Base-by-base conservation (phyloP, 2,888 invertebrate genomes). In the Zaprionus lineosus region DNA sequence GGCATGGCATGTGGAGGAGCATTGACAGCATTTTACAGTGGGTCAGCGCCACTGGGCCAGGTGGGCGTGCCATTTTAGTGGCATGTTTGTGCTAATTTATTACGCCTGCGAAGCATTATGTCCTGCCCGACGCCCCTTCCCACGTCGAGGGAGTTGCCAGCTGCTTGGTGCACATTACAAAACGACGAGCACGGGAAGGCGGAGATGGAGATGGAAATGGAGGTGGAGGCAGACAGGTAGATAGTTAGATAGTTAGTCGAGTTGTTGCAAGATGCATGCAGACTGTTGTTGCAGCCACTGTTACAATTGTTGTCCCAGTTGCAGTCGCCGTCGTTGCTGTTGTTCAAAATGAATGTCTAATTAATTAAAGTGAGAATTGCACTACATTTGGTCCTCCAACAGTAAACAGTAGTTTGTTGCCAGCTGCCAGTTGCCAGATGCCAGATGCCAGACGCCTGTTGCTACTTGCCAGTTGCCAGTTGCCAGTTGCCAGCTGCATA, bases 11-110 rank as follows among this genome's bases (percentile, higher is more conserved):
- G 60, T 57, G 62, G 61, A 68, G 74, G 61, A 71, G 82, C 78
- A 82, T 78, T 72, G 83, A 84, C 75, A 82, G 83, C 82, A 84
- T 64, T 84, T 82, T 74, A 68, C 67, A 65, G 65, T 44, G 70
- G 66, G 58, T 60, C 74, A 65, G 48, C 39, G 56, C 55, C 57
- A 46, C 24, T 48, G 67, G 53, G 34, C 51, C 52, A 57, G 58
- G 51, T 62, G 67, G 71, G 77, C 70, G 71, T 68, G 82, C 62
- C 84, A 82, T 82, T 84, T 82, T 78, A 83, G 83, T 84, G 79
- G 79, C 83, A 82, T 79, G 79, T 81, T 81, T 84, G 79, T 82
- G 73, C 79, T 84, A 85, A 81, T 81, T 84, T 81, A 85, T 81
- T 85, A 65, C 85, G 73, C 85, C 79, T 78, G 79, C 66, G 84